A percentile compares a stretch with the other conserved stretches of the same genome.
Evolutionary conservation across 2,797 vertebrate species (phyloP).

Genomic region (Emydoidea blandingii): DNA sequence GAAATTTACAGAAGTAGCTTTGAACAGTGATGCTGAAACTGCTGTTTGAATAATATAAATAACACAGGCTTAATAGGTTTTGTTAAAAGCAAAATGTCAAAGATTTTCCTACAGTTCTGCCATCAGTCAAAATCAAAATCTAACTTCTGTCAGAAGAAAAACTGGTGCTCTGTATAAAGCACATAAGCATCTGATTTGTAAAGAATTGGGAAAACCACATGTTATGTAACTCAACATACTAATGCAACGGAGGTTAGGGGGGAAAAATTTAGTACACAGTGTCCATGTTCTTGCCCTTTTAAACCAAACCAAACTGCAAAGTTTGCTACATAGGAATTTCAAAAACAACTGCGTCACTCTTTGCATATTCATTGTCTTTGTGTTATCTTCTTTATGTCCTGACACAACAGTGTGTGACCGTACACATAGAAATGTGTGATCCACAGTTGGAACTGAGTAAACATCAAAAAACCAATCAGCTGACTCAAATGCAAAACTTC

Average conservation of each 20-base stretch:
- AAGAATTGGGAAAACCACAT: background rate
- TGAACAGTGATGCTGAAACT: slow-evolving; percentile 3
- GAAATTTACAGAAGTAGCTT: background rate
- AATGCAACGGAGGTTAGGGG: background rate
- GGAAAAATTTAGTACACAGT: background rate
- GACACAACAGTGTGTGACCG: rapidly evolving
- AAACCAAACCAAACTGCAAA: rapidly evolving
- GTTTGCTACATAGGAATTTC: background rate
- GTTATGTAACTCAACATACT: background rate
- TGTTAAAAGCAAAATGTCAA: background rate
- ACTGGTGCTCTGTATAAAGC: background rate
- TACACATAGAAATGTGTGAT: background rate
- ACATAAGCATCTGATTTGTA: slow-evolving; percentile 12
- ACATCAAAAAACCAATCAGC: slow-evolving; percentile 4
- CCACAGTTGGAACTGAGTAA: background rate
- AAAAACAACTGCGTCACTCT: background rate
- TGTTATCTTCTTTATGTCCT: background rate
- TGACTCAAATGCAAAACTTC: background rate
- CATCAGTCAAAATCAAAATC: slow-evolving; percentile 21
- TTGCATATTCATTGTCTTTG: background rate
- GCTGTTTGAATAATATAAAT: background rate
- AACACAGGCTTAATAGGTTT: background rate
- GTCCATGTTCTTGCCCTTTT: background rate
- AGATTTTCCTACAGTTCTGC: slow-evolving; percentile 17
- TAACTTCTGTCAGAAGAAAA: slow-evolving; percentile 36